Evolutionary conservation across 2,888 invertebrate genomes (phyloP), one percentile per base, ranked within the genome.

Genomic region (Nycteola revayana): DNA sequence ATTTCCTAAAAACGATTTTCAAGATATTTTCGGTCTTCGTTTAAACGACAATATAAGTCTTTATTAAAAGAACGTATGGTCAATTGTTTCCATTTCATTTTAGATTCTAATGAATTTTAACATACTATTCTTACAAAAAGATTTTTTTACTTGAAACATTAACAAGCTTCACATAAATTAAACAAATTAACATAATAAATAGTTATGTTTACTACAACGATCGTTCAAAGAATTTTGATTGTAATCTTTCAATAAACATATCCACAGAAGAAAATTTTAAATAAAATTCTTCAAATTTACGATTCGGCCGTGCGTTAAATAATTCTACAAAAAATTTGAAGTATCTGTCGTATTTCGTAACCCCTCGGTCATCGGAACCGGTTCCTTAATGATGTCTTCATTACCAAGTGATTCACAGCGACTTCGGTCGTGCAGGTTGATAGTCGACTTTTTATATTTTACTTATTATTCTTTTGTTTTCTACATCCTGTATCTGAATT

Each of bases 381-480:
- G 87, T 85, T 83, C 55, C 37, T 51, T 72, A 74, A 78, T 75
- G 74, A 85, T 84, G 83, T 82, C 85, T 86, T 86, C 80, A 86
- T 86, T 81, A 82, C 70, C 56, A 49, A 56, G 60, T 76, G 79
- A 82, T 78, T 80, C 81, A 79, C 66, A 60, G 60, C 66, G 57
- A 47, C 57, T 65, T 65, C 55, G 63, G 57, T 67, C 60, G 60
- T 61, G 56, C 50, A 49, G 36, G 48, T 51, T 56, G 57, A 56
- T 55, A 60, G 39, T 36, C 37, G 38, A 48, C 47, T 58, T 63
- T 69, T 64, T 60, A 60, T 56, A 52, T 51, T 46, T 35, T 49
- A 49, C 44, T 36, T 55, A 50, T 55, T 51, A 42, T 49, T 47
- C 23, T 48, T 49, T 37, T 28, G 39, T 32, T 42, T 43, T 44